Percentiles rank a stretch among this genome's conserved stretches.
phyloP scores from a whole-genome alignment of 2,113 vertebrate species.

The Crotalus horridus region DNA sequence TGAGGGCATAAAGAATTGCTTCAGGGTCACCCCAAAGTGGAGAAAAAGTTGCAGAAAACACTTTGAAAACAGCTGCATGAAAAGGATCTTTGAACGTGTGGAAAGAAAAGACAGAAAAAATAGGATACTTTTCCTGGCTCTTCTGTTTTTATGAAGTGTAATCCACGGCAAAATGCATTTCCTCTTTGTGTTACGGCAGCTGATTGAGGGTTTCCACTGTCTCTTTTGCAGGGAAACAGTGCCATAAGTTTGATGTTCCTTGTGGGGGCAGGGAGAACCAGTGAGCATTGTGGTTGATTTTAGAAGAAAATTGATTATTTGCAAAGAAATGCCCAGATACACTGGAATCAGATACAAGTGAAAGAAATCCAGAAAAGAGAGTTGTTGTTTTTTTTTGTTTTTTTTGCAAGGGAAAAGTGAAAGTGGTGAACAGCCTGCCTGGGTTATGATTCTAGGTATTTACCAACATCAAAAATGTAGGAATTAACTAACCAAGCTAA shows the following conservation, averaged over 20 bases:
- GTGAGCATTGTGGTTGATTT: background rate
- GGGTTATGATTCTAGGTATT: background rate
- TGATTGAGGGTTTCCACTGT: background rate
- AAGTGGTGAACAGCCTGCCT: background rate
- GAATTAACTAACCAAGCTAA: background rate
- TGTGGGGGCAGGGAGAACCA: too few species aligned
- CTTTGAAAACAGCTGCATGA: background rate
- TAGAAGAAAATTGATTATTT: background rate
- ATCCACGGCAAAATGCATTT: slow-evolving; percentile 5
- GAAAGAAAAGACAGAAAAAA: background rate
- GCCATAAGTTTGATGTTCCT: background rate
- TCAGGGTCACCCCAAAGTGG: background rate
- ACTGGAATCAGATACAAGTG: background rate
- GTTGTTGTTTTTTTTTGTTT: background rate
- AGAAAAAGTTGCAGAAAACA: background rate
- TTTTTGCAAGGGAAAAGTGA: background rate
- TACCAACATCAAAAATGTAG: background rate
- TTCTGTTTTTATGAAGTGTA: background rate
- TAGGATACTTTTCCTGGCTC: background rate
- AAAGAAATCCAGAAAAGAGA: background rate
- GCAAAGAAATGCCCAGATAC: background rate
- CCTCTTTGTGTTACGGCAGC: background rate
- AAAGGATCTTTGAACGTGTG: background rate
- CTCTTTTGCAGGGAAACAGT: background rate
- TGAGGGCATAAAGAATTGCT: background rate